These are phyloP conservation scores for Troilus luridus DNA, from an alignment of 2,888 invertebrate species.

Conservation along the genomic window DNA sequence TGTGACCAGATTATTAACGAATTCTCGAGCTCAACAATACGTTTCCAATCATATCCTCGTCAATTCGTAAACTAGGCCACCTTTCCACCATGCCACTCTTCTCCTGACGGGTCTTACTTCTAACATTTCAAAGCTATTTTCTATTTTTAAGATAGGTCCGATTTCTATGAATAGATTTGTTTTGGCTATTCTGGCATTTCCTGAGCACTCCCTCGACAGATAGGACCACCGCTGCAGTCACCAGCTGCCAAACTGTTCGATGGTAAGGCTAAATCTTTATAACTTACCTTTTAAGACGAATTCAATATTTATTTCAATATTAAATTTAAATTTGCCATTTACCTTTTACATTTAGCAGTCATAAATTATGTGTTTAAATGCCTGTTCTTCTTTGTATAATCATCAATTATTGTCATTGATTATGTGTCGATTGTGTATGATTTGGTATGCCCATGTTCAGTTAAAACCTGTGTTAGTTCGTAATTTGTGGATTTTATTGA, in stretches of 20 bases:
- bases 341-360: too few relatives aligned
- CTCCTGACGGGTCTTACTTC: not conserved
- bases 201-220: not conserved
- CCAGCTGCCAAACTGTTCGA: not conserved
- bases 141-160: slow-evolving; percentile 29
- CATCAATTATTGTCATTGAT: too few relatives aligned
- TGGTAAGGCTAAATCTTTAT: not conserved
- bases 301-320: too few relatives aligned
- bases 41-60: not conserved
- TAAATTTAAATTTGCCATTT: too few relatives aligned
- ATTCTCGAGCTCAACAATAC: not conserved
- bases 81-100: not conserved
- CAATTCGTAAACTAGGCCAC: not conserved
- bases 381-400: too few relatives aligned
- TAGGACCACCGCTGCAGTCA: slow-evolving; percentile 2
- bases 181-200: slow-evolving; percentile 29
- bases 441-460: too few relatives aligned
- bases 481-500: too few relatives aligned
- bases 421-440: too few relatives aligned
- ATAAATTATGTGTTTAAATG: too few relatives aligned
- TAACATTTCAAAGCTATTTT: slow-evolving; percentile 16
- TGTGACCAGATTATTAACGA: not conserved
- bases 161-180: slow-evolving; percentile 12
- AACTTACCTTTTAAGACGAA: too few relatives aligned
- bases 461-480: too few relatives aligned